Base-by-base conservation (phyloP, 1,140 invertebrate genomes). In the Zaprionus inermis region DNA sequence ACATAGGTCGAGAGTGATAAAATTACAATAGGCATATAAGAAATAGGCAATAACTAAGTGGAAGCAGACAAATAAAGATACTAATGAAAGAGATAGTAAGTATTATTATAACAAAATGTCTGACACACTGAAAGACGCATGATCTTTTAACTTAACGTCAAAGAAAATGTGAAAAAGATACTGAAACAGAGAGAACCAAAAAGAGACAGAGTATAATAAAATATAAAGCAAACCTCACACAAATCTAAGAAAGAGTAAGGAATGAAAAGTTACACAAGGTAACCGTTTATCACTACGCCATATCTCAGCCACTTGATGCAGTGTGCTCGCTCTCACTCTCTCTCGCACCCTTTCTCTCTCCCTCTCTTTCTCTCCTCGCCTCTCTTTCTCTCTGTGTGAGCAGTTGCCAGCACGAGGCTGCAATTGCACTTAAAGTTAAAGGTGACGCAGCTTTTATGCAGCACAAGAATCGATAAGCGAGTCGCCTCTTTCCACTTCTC, bases 351-450 rank as follows among this genome's bases (percentile, higher is more conserved):
- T n/a, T n/a, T n/a, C n/a, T 28, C 24, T 28, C 24, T 28, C 24
- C 24, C 24, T 28, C 24, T 28, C 22, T 24, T 4, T 24, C 22
- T 24, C 22, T 24, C 22, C 4, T 4, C n/a, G n/a, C 4, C 24
- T 28, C 24, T 41, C 14, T 6, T 1, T 32, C 6, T 4, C 44
- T 11, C 22, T 18, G 18, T 22, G 32, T 56, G 12, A 38, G 41
- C 7, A 58, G 30, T 57, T n/a, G 11, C 57, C 52, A 38, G 52
- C 28, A 22, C 22, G 11, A 16, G 11, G 28, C 36, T 61, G 68
- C 59, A 54, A 54, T 70, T 70, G 28, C 68, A 49, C 18, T 51
- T 41, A 18, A 65, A 72, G 61, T 51, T 63, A 36, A 51, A 36
- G 30, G 38, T 56, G 30, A 41, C 49, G 59, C 49, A 46, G 30